These are phyloP conservation scores for Rhaphigaster nebulosa DNA, from an alignment of 2,888 invertebrate genomes.

Conservation along the genomic window DNA sequence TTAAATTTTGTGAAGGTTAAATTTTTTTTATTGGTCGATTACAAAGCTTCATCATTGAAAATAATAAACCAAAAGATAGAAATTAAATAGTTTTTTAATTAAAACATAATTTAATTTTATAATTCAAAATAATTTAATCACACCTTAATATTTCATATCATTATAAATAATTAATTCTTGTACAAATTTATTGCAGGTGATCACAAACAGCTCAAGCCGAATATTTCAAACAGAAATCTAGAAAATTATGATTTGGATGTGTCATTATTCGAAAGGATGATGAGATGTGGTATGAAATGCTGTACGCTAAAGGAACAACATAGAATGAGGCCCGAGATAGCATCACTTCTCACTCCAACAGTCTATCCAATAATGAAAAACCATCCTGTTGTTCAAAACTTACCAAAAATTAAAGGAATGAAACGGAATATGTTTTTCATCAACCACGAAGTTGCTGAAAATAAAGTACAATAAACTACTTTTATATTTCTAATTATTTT, in stretches of 20 bases:
- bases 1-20: no score
- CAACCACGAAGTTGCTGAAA: conserved; percentile 70
- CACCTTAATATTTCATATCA: background rate
- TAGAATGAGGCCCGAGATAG: conserved; percentile 72
- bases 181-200: conserved; percentile 62
- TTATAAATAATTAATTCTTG: background rate
- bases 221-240: conserved; percentile 70
- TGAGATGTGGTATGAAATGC: conserved; percentile 70
- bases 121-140: no score
- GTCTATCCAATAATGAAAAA: conserved; percentile 78
- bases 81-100: no score
- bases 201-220: conserved; percentile 70
- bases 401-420: conserved; percentile 75
- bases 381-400: conserved; percentile 73
- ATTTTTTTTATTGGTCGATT: no score
- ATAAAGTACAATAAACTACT: background rate
- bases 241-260: conserved; percentile 70
- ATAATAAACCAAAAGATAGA: no score
- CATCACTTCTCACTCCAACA: conserved; percentile 71
- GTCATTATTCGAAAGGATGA: conserved; percentile 72
- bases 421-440: conserved; percentile 78
- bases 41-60: no score
- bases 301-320: conserved; percentile 70
- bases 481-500: background rate
- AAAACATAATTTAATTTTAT: no score